Evolutionary conservation across 1,140 invertebrate species (phyloP), one percentile per base, ranked within the genome.

Genomic region (Papilio polytes): DNA sequence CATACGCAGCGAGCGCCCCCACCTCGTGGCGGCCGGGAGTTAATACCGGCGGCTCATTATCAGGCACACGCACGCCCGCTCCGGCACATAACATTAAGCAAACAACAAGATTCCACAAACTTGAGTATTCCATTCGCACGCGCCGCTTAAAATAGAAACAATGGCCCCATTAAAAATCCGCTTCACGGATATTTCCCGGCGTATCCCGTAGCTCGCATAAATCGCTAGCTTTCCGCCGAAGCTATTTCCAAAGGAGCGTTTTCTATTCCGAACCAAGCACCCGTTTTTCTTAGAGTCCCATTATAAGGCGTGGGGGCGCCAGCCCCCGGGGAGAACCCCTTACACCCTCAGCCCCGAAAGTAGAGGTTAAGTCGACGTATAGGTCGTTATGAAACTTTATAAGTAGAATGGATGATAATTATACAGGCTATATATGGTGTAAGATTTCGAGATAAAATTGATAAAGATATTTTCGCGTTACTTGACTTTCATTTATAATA

Each of bases 381-480:
- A 93, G 94, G 91, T 92, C 92, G 89, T 95, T 95, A 91, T 93
- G 90, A 94, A 95, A 95, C 92, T 95, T 94, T 95, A 95, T 94
- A 95, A 95, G 94, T 93, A 91, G 91, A 94, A 95, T 90, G 92
- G 92, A 95, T 95, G 92, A 94, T 95, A 95, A 95, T 95, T 95
- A 94, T 93, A 92, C 85, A 89, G 87, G 88, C 80, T 92, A 93
- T 88, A 92, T 91, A 89, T 90, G 88, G 86, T 85, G 91, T 89
- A 90, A 92, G 92, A 87, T 91, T 91, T 91, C 89, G 89, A 88
- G 91, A 85, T 87, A 90, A 86, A 91, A 91, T 89, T 81, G 83
- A 80, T 81, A 86, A 88, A 86, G 86, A 87, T 84, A 89, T 92
- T 87, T 87, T 76, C 83, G 80, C 80, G 83, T 15, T 36, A 70